phyloP scores from a whole-genome alignment of 1,140 invertebrate species.

The Agrilus planipennis region DNA sequence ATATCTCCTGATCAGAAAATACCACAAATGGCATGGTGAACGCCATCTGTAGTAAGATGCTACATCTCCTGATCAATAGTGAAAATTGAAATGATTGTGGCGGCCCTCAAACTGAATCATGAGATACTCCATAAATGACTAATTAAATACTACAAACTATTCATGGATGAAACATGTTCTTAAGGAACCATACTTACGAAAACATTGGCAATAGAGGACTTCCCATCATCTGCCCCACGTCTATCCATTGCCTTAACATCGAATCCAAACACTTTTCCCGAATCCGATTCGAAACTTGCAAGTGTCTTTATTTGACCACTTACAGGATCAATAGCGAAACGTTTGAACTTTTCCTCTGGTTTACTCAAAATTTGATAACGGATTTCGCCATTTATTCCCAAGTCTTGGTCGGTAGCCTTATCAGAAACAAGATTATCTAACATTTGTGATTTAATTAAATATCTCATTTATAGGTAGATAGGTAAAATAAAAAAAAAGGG shows the following conservation, averaged over 20 bases:
- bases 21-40: no score
- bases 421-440: slow-evolving; percentile 15
- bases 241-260: slow-evolving; percentile 80
- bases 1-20: no score
- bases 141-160: not conserved
- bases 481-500: no score
- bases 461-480: no score
- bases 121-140: no score
- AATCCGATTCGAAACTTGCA: slow-evolving; percentile 49
- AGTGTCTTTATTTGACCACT: slow-evolving; percentile 63
- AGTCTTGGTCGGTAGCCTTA: slow-evolving; percentile 64
- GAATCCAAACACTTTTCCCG: slow-evolving; percentile 66
- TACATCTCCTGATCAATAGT: no score
- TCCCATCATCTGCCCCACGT: slow-evolving; percentile 60
- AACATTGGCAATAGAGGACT: slow-evolving; percentile 69
- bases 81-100: no score
- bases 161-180: not conserved
- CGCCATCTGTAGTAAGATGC: no score
- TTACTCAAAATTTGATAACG: slow-evolving; percentile 68
- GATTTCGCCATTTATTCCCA: slow-evolving; percentile 63
- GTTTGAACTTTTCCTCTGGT: slow-evolving; percentile 35
- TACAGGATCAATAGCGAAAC: slow-evolving; percentile 63
- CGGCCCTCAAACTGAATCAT: no score
- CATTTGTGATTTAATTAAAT: no score
- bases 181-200: slow-evolving; percentile 49